These are phyloP conservation scores for Chrysolophus pictus DNA, from an alignment of 2,797 vertebrate species.

Conservation along the genomic window DNA sequence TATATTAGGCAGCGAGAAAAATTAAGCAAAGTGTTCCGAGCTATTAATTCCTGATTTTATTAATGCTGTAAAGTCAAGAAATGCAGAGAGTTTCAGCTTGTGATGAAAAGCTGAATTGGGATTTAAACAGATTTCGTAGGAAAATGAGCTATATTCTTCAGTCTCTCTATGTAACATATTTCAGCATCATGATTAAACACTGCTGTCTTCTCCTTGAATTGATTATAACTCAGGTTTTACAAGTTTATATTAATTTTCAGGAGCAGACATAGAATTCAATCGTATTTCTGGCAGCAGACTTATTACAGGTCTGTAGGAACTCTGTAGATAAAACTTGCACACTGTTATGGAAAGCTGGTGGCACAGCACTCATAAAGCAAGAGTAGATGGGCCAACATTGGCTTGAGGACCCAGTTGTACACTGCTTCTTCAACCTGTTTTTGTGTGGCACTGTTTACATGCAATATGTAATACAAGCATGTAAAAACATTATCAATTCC, in stretches of 20 bases:
- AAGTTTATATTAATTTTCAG: neutral
- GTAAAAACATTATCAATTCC: neutral
- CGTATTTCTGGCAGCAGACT: no score
- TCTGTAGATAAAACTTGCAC: no score
- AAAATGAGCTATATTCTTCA: neutral
- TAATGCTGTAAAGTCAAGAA: neutral
- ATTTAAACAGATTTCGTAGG: neutral
- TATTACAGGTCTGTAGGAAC: no score
- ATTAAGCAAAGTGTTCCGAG: neutral
- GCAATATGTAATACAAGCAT: neutral
- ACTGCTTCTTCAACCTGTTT: neutral
- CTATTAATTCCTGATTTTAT: neutral
- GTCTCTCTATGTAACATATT: neutral
- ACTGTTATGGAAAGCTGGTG: no score
- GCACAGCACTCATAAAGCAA: neutral
- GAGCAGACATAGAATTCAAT: neutral
- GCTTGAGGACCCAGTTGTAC: neutral
- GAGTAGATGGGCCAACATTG: neutral
- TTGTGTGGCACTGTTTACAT: neutral
- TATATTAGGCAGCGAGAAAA: neutral
- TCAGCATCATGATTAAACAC: neutral
- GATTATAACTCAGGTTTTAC: neutral
- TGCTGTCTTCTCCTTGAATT: neutral
- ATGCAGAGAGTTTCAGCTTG: neutral
- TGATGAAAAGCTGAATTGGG: neutral